These are phyloP conservation scores for Chrysemys picta DNA, from an alignment of 2,113 vertebrate genomes.

Conservation along the genomic window DNA sequence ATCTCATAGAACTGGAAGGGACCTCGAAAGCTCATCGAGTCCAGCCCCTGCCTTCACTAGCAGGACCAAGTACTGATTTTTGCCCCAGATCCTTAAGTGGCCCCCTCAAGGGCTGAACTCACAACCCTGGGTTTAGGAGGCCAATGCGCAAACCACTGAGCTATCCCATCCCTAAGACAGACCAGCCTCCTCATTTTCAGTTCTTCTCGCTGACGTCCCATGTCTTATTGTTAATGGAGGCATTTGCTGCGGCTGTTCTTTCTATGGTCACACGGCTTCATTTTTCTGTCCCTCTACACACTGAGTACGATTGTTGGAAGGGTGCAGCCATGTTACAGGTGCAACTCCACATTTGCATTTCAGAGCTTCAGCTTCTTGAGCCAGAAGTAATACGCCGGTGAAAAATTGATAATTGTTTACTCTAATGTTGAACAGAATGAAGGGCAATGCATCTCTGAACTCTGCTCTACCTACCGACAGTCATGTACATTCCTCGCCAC, in stretches of 20 bases:
- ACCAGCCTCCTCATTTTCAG: not conserved
- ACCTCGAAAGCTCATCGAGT: too few relatives aligned
- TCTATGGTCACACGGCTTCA: not conserved
- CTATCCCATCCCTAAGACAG: too few relatives aligned
- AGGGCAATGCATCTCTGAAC: not conserved
- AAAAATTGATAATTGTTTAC: not conserved
- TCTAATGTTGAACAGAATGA: not conserved
- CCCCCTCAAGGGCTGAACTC: too few relatives aligned
- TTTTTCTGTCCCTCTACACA: not conserved
- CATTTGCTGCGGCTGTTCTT: not conserved
- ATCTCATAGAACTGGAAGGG: too few relatives aligned
- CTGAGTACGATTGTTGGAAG: not conserved
- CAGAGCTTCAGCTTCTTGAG: not conserved
- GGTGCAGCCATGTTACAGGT: not conserved
- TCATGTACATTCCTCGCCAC: not conserved
- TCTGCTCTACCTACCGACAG: not conserved
- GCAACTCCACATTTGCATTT: not conserved
- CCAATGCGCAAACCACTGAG: too few relatives aligned
- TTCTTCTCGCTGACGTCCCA: not conserved
- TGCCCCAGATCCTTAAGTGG: too few relatives aligned
- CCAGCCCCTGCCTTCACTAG: too few relatives aligned
- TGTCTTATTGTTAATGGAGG: accelerated
- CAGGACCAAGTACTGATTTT: too few relatives aligned
- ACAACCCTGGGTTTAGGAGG: too few relatives aligned
- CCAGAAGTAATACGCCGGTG: not conserved